phyloP scores from a whole-genome alignment of 2,113 vertebrate species.

The Hippocampus abdominalis region DNA sequence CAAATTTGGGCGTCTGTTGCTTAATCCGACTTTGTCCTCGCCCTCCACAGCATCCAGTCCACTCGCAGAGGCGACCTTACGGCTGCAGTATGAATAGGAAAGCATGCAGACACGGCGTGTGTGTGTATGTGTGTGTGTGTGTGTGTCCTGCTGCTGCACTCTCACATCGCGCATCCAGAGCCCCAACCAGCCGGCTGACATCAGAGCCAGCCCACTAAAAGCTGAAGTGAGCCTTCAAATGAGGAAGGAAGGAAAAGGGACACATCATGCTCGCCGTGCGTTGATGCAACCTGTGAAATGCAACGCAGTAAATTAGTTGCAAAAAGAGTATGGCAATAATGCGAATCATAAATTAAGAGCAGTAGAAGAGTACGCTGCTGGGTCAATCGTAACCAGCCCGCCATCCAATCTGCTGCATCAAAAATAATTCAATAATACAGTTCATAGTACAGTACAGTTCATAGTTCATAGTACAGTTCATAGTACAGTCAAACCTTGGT shows the following conservation, averaged over 20 bases:
- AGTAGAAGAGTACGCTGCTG: no score
- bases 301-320: not conserved
- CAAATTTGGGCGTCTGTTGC: constrained; percentile 32
- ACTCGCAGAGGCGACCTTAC: constrained; percentile 1
- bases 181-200: constrained; percentile 48
- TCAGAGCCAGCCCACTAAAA: constrained; percentile 49
- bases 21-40: constrained; percentile 29
- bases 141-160: constrained; percentile 28
- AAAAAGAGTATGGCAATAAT: not conserved
- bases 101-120: constrained; percentile 19
- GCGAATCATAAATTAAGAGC: not conserved
- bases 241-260: constrained; percentile 2
- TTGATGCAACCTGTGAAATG: constrained; percentile 1
- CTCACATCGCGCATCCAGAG: constrained; percentile 28
- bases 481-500: no score
- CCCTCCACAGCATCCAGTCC: constrained; percentile 1
- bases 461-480: no score
- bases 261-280: constrained; percentile 4
- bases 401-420: no score
- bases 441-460: no score
- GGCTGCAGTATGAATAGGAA: constrained; percentile 47
- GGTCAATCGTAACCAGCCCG: no score
- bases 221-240: constrained; percentile 30
- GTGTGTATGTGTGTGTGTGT: constrained; percentile 3
- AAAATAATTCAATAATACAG: no score